These are phyloP conservation scores for Acridotheres tristis DNA, from an alignment of 2,797 vertebrate species.

Conservation along the genomic window DNA sequence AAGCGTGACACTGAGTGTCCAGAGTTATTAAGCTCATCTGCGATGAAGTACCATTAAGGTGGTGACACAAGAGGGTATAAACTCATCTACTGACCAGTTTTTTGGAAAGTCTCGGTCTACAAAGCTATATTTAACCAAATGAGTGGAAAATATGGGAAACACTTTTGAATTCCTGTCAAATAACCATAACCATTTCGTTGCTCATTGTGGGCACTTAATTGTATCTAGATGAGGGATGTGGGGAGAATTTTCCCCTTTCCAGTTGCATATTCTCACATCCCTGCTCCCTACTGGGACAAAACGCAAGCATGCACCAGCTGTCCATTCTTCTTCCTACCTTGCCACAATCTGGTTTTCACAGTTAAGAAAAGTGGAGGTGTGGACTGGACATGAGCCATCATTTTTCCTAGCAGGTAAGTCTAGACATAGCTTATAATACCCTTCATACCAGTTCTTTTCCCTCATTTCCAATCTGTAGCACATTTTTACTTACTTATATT, in stretches of 20 bases:
- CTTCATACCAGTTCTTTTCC: constrained; percentile 12
- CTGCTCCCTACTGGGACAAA: constrained; percentile 38
- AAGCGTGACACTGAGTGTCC: background rate
- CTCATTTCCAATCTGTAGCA: constrained; percentile 8
- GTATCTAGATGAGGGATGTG: background rate
- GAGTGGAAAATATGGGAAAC: background rate
- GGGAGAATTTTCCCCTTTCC: constrained; percentile 42
- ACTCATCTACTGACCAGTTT: background rate
- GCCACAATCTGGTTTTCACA: constrained; percentile 39
- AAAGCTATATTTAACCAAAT: background rate
- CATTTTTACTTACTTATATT: constrained; percentile 9
- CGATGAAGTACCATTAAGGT: background rate
- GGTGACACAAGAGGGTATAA: background rate
- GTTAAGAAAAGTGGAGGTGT: constrained; percentile 47
- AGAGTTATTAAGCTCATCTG: background rate
- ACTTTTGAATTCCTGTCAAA: background rate
- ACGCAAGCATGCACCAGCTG: constrained; percentile 35
- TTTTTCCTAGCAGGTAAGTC: constrained; percentile 64
- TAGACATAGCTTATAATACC: constrained; percentile 47
- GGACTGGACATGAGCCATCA: constrained; percentile 34
- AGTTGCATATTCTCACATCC: constrained; percentile 25
- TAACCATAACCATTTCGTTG: background rate
- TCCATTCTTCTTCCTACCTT: constrained; percentile 49
- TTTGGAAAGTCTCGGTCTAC: background rate
- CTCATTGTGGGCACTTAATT: background rate